phyloP scores from a whole-genome alignment of 2,888 invertebrate species.

The Phrixothrix hirtus region DNA sequence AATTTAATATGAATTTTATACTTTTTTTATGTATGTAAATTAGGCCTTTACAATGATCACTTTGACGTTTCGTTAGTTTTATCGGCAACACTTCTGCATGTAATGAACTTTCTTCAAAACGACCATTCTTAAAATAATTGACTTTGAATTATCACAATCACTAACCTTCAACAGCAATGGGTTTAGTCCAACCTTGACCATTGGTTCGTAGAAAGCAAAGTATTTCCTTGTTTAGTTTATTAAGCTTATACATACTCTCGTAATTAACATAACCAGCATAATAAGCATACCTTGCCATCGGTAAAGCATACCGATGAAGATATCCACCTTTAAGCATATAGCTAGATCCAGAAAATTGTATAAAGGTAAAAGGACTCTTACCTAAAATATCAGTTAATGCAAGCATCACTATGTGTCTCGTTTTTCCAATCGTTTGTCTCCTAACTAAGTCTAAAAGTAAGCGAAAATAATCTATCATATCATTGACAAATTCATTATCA shows the following conservation, averaged over 20 bases:
- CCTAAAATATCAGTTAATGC: constrained; percentile 56
- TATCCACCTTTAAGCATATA: no score
- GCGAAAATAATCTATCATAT: constrained; percentile 51
- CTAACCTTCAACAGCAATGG: constrained; percentile 22
- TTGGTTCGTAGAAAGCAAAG: constrained; percentile 63
- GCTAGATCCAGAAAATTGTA: no score
- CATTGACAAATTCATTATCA: constrained; percentile 47
- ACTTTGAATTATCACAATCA: background rate
- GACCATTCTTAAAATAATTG: background rate
- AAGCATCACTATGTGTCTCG: constrained; percentile 48
- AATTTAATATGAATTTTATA: no score
- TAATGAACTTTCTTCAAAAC: constrained; percentile 8
- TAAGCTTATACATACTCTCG: constrained; percentile 60
- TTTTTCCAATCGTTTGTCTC: constrained; percentile 44
- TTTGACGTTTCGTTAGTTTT: background rate
- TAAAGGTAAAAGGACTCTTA: no score
- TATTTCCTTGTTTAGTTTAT: constrained; percentile 62
- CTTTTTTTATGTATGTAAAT: background rate
- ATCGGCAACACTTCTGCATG: constrained; percentile 7
- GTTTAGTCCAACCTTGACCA: constrained; percentile 62
- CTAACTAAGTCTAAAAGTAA: constrained; percentile 44
- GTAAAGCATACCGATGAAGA: constrained; percentile 63
- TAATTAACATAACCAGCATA: constrained; percentile 66
- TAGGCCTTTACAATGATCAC: constrained; percentile 38
- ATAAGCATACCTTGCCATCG: constrained; percentile 63